These are phyloP conservation scores for Urocolius indicus DNA, from an alignment of 2,113 vertebrate species.

Conservation along the genomic window DNA sequence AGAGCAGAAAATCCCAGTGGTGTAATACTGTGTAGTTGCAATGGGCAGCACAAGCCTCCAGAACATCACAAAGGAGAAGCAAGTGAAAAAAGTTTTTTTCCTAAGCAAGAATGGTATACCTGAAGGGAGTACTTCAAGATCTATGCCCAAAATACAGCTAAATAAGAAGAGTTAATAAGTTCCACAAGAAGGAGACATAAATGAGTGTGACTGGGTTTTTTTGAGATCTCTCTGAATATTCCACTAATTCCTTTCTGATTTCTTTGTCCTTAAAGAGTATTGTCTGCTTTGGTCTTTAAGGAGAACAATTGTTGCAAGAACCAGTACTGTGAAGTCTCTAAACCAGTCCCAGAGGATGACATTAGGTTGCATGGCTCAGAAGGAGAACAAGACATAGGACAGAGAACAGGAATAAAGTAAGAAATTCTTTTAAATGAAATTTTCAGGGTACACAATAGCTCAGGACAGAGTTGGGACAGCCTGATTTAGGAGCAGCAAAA, in stretches of 20 bases:
- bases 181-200: neutral
- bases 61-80: neutral
- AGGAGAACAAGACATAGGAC: neutral
- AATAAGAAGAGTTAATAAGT: neutral
- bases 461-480: neutral
- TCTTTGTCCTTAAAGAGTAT: neutral
- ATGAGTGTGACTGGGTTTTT: neutral
- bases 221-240: neutral
- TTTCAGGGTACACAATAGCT: neutral
- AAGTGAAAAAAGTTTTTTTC: neutral
- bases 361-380: neutral
- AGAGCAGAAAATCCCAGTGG: neutral
- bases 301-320: neutral
- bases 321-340: neutral
- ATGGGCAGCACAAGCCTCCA: neutral
- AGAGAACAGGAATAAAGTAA: neutral
- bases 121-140: neutral
- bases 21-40: fast-evolving
- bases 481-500: neutral
- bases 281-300: neutral
- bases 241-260: neutral
- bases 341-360: neutral
- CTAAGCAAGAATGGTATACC: neutral
- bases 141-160: neutral
- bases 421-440: neutral